These are phyloP conservation scores for Catocala sponsa DNA, from an alignment of 2,888 invertebrate species.

Conservation along the genomic window DNA sequence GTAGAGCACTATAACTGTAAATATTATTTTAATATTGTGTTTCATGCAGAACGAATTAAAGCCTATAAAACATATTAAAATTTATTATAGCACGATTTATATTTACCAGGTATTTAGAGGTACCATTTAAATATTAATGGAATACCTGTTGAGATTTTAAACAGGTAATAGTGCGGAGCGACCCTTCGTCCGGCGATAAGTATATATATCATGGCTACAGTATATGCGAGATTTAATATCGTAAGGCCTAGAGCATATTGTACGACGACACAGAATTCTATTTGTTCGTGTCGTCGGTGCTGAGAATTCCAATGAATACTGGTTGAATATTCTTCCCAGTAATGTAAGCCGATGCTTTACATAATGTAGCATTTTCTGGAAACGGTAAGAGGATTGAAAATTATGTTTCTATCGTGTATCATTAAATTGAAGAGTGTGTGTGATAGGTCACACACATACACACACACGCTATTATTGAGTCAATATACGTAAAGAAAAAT, in stretches of 20 bases:
- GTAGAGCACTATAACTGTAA: no score
- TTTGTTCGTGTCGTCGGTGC: neutral
- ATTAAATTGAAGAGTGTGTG: no score
- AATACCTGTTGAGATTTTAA: conserved; percentile 47
- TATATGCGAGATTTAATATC: conserved; percentile 17
- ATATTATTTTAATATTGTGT: no score
- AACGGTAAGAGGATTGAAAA: no score
- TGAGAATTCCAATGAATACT: conserved; percentile 2
- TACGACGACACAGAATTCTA: conserved; percentile 5
- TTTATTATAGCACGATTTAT: neutral
- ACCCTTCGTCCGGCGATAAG: conserved; percentile 30
- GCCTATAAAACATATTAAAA: no score
- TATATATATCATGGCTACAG: conserved; percentile 20
- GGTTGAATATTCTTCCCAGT: conserved; percentile 5
- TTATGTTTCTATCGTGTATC: no score
- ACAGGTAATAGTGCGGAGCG: conserved; percentile 31
- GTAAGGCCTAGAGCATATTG: conserved; percentile 11
- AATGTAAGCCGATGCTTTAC: no score
- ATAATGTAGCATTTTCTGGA: no score
- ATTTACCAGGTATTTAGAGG: no score
- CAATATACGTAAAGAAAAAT: no score
- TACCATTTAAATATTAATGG: conserved; percentile 45
- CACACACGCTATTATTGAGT: no score
- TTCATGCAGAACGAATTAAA: neutral
- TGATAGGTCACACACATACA: no score